Base-by-base conservation (phyloP, 2,797 vertebrate species). In the Tinamus major region DNA sequence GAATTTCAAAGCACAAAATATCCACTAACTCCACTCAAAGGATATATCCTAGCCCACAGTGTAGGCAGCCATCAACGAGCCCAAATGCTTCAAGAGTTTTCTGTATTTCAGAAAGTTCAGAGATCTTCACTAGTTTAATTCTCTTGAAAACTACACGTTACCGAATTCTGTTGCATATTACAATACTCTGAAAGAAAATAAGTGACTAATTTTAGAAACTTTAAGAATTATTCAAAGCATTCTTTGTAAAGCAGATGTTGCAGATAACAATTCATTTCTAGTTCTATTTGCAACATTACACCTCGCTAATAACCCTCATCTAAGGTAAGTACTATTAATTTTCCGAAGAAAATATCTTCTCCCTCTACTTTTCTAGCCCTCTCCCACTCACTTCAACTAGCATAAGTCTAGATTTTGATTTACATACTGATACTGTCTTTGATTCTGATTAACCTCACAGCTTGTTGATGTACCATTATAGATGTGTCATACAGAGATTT, bases 191-290 rank as follows among this genome's bases (percentile, higher is more conserved):
- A n/a, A 10, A 41, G 76, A 5, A 58, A 79, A 8, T 44, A 8
- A 59, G 24, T 48, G 35, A 44, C 56, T 20, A 44, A 79, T 63
- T 87, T 74, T 51, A 70, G 35, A 89, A 82, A 14, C 9, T 72
- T 55, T 42, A 82, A 46, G 31, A 24, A 90, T 39, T 39, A 85
- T 18, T 13, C 10, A 1, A 79, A 27, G 17, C 23, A 67, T 70
- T 85, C 12, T 68, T 15, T 21, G 24, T 19, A 89, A 82, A 20
- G 15, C 69, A 87, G 69, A 70, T 76, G 55, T 39, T 68, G 20
- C 46, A 46, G 64, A 63, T 48, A 89, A 87, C 46, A 35, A 79
- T 29, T 42, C 41, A 37, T 75, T 70, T 86, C 72, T 86, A 70
- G 71, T 76, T 68, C 71, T 70, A 92, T 8, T 13, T 39, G 27